Evolutionary conservation across 2,888 invertebrate species (phyloP).

Genomic region (Ypsolopha sequella): DNA sequence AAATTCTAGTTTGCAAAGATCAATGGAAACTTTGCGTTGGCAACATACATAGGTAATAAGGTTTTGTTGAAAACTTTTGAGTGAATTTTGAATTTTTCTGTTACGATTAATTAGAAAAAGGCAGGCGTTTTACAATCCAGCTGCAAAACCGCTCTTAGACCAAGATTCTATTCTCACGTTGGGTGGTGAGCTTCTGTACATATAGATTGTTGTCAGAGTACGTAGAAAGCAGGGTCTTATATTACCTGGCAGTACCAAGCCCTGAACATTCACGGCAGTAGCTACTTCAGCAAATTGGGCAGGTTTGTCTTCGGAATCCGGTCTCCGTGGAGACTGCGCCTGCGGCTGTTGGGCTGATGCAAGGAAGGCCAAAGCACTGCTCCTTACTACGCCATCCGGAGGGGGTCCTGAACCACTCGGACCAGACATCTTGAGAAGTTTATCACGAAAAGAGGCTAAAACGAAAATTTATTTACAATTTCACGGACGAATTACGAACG

Average conservation of each 20-base stretch:
- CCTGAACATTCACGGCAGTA: conserved; percentile 2
- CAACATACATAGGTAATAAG: no score
- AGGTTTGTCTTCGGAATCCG: no score
- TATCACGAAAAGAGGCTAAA: not conserved
- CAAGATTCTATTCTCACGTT: no score
- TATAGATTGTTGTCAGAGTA: not conserved
- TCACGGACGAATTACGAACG: no score
- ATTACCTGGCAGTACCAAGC: conserved; percentile 10
- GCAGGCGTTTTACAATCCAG: no score
- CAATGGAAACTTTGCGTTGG: no score
- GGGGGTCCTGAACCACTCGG: conserved; percentile 19
- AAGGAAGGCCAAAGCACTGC: conserved; percentile 49
- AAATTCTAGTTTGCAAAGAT: no score
- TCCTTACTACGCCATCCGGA: conserved; percentile 36
- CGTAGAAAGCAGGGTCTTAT: conserved; percentile 25
- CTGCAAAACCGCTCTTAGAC: no score
- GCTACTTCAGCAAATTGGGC: no score
- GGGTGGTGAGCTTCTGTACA: not conserved
- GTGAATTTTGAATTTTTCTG: no score
- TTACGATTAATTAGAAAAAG: no score
- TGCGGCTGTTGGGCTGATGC: conserved; percentile 38
- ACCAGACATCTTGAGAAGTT: conserved; percentile 23
- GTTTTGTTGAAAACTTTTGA: no score
- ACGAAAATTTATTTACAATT: not conserved
- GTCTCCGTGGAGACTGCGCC: conserved; percentile 9